A percentile compares a stretch with the other conserved stretches of the same genome.
phyloP scores from a whole-genome alignment of 2,888 invertebrate genomes.

The Nebria brevicollis region DNA sequence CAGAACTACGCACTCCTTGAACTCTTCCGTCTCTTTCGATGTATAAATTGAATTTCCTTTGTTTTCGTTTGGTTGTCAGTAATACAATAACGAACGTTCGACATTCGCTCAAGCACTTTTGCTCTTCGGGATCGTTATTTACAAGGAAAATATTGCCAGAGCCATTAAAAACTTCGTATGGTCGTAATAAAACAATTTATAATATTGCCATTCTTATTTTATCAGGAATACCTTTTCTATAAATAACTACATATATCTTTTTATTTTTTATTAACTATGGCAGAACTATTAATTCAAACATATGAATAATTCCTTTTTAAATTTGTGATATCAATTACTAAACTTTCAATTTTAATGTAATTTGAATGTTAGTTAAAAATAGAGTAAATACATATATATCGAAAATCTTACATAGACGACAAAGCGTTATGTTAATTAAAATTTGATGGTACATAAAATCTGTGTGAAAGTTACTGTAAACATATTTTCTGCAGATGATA shows the following conservation, averaged over 20 bases:
- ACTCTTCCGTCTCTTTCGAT: slow-evolving; percentile 33
- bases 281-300: neutral
- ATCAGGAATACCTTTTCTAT: no score
- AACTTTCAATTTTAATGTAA: no score
- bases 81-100: slow-evolving; percentile 36
- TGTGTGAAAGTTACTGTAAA: neutral
- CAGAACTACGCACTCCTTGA: slow-evolving; percentile 50
- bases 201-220: neutral
- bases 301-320: neutral
- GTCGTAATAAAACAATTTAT: neutral
- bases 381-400: no score
- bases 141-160: neutral
- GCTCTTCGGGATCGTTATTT: neutral
- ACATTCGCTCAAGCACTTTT: neutral
- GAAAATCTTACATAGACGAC: no score
- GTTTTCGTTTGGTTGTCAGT: slow-evolving; percentile 50
- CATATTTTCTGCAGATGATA: neutral
- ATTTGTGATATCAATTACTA: no score
- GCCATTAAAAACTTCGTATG: neutral
- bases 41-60: slow-evolving; percentile 52
- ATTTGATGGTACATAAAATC: neutral
- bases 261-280: neutral
- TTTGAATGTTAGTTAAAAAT: no score
- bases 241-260: no score
- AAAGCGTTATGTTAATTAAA: no score